Base-by-base conservation (phyloP, 2,113 vertebrate species). In the Hydropotes inermis region DNA sequence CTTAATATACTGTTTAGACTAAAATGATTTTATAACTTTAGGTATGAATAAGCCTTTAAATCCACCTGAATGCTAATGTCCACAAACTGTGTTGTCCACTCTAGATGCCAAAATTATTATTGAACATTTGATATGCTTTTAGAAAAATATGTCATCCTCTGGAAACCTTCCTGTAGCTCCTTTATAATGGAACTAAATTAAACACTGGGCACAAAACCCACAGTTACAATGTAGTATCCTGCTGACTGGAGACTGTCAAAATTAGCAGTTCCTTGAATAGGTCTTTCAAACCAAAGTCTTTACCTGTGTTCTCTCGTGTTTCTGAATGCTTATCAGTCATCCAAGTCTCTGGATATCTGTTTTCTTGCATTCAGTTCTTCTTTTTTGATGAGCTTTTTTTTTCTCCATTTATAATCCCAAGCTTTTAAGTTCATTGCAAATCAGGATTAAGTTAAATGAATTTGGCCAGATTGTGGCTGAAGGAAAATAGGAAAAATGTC, bases 91-190 rank as follows among this genome's bases (percentile, higher is more conserved):
- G 86, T 82, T 28, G 6, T 81, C 61, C 61, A 11, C 57, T 28
- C 47, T 54, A 39, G 45, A 50, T 28, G 78, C 16, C 47, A 50
- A 30, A 81, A 27, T 90, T 79, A n/a, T 92, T 85, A 74, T 0
- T 94, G 82, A 27, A 70, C 33, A 61, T 87, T 87, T 84, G 50
- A 58, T 52, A 47, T 7, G n/a, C 45, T 93, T 84, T 85, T 79
- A 54, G 36, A 64, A 96, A 92, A 91, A 28, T 11, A 55, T 4
- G 45, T 52, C 28, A 10, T 19, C 57, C 15, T 70, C 55, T 57
- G 50, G 54, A 60, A 91, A 28, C 25, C 30, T 85, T 85, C 47
- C 47, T 27, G 1, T 89, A 39, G 6, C 58, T 52, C 57, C 45
- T 76, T 95, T 45, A 30, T 25, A 43, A 70, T 25, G 8, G 30